A percentile compares a stretch with the other conserved stretches of the same genome.
phyloP scores from a whole-genome alignment of 2,113 vertebrate species.

The Phylloscopus trochiloides region DNA sequence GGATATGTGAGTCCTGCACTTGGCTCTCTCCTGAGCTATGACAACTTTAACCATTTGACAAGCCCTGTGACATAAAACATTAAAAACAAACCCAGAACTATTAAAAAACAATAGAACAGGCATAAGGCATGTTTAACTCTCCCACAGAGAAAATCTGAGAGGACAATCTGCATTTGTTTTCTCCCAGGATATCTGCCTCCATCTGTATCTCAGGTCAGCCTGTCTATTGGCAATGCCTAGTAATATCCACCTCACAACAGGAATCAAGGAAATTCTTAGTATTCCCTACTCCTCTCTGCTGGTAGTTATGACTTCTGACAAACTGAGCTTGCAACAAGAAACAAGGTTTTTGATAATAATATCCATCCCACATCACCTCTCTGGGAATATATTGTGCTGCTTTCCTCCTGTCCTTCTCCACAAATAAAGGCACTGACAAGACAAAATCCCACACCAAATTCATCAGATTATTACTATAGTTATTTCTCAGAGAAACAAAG shows the following conservation, averaged over 20 bases:
- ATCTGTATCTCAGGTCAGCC: background rate
- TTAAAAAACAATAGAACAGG: background rate
- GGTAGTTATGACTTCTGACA: background rate
- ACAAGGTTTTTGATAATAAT: background rate
- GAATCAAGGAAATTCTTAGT: background rate
- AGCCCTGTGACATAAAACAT: background rate
- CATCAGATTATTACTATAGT: background rate
- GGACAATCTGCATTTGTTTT: background rate
- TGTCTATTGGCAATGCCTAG: background rate
- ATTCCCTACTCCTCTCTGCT: background rate
- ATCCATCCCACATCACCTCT: background rate
- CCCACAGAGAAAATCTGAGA: background rate
- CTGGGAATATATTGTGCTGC: background rate
- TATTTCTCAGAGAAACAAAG: background rate
- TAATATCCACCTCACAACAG: background rate
- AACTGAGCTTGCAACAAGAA: background rate
- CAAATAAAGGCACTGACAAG: background rate
- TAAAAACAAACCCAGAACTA: background rate
- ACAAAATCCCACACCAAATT: background rate
- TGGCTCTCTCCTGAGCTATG: background rate
- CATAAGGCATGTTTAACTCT: background rate
- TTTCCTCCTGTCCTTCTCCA: background rate
- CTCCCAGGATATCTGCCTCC: background rate
- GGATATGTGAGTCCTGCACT: background rate
- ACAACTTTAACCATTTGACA: background rate